phyloP scores from a whole-genome alignment of 2,888 invertebrate genomes.

The Charanyca ferruginea region DNA sequence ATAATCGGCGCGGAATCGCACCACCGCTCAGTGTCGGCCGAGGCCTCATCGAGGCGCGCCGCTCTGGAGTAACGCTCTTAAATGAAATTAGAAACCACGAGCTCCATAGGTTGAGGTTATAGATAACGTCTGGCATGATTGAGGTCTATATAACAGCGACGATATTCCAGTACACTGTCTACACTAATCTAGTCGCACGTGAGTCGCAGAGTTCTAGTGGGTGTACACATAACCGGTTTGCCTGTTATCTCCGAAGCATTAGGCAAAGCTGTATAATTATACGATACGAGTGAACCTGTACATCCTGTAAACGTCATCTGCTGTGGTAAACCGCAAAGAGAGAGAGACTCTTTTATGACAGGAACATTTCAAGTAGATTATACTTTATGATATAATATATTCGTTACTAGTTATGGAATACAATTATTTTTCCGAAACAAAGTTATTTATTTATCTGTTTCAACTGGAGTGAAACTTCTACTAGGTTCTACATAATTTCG shows the following conservation, averaged over 20 bases:
- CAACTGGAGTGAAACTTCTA: neutral
- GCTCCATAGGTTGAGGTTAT: neutral
- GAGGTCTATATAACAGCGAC: neutral
- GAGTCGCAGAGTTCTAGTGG: neutral
- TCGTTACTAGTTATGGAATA: no score
- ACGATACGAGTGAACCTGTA: neutral
- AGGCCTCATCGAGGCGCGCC: no score
- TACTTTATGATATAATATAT: no score
- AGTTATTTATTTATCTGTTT: neutral
- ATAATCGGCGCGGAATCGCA: no score
- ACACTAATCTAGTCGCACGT: constrained; percentile 18
- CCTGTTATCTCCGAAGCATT: constrained; percentile 39
- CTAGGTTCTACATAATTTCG: neutral
- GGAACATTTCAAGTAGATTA: neutral
- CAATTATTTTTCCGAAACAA: constrained; percentile 8
- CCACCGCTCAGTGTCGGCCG: no score
- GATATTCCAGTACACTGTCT: neutral
- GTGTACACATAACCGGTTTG: constrained; percentile 8
- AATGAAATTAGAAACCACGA: no score
- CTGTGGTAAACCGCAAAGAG: constrained; percentile 16
- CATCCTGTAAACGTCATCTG: constrained; percentile 17
- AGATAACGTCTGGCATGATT: neutral
- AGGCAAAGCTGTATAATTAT: constrained; percentile 13
- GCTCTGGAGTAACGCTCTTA: no score
- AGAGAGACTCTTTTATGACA: constrained; percentile 7